phyloP scores from a whole-genome alignment of 2,113 vertebrate genomes.

The Xenopus tropicalis region UCB_Xtro_10.0 CM004443.2:197405001-197405500 shows the following conservation, averaged over 20 bases:
- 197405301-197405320: not conserved
- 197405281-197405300: slow-evolving; percentile 9
- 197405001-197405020: slow-evolving; percentile 41
- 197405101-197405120: slow-evolving; percentile 20
- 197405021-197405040: slow-evolving; percentile 14
- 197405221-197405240: slow-evolving; percentile 2
- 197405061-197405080: slow-evolving; percentile 27
- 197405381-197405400: not conserved
- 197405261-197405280: not conserved
- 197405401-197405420: too few species aligned
- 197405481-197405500: too few species aligned
- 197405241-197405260: slow-evolving; percentile 15
- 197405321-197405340: not conserved
- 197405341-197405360: not conserved
- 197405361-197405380: not conserved
- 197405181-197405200: slow-evolving; percentile 25
- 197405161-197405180: slow-evolving; percentile 20
- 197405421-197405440: too few species aligned
- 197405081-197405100: slow-evolving; percentile 36
- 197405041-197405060: slow-evolving; percentile 15
- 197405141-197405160: slow-evolving; percentile 21
- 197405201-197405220: slow-evolving; percentile 15
- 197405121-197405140: not conserved
- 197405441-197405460: too few species aligned
- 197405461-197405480: too few species aligned